Evolutionary conservation across 2,113 vertebrate genomes (phyloP), one percentile per base, ranked within the genome.

Genomic region (Myocastor coypus): DNA sequence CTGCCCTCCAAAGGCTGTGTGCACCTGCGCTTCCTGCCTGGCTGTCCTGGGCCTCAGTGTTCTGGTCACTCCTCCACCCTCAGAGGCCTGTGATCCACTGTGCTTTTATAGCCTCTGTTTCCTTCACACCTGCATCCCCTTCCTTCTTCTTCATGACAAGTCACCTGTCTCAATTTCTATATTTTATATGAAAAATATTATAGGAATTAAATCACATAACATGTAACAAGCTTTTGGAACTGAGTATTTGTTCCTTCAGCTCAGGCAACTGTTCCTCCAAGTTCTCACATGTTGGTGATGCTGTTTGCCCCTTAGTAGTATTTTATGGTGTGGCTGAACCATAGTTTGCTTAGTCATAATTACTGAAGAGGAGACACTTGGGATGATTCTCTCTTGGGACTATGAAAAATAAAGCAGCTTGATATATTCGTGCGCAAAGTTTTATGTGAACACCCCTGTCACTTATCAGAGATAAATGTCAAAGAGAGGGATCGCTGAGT

Each of bases 201-300:
- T n/a, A 42, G 10, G 57, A 50, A 95, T 96, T 28, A 22, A 96
- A 63, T 88, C 20, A 78, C 16, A 20, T 2, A 71, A 1, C 84
- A 52, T 68, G 0, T 59, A 64, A 16, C 50, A 75, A 37, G 26
- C 8, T 55, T 90, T 90, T 24, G 30, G 7, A 11, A 11, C 77
- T 80, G 34, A 64, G 24, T 16, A 85, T 85, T 90, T 80, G 80
- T 87, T 92, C 78, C 81, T 10, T 90, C 46, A 89, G 77, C 22
- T 5, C 77, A 75, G 52, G n/a, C 77, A 22, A 14, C 16, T 26
- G n/a, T 75, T 93, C n/a, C 46, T 46, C 30, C 20, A 34, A 14
- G 11, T n/a, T 94, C 57, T 75, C 80, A 12, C 12, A 37, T 83
- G 40, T 77, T 64, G 61, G 40, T 87, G 9, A 52, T 71, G 7